Evolutionary conservation across 2,888 invertebrate species (phyloP), one percentile per base, ranked within the genome.

Genomic region (Pemphredon lugubris): DNA sequence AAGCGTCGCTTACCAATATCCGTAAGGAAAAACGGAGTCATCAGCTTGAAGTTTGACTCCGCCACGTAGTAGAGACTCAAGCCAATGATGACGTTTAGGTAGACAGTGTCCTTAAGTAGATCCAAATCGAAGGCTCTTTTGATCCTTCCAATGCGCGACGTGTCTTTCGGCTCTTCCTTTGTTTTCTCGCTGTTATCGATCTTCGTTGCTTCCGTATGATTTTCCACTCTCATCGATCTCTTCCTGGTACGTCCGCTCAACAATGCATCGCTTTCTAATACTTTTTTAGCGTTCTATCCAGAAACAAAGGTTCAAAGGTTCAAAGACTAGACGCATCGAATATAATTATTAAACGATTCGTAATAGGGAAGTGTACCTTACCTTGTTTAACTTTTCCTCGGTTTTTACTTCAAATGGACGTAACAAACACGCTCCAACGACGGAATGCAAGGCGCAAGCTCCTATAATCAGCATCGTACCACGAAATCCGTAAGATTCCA

Each of bases 401-500:
- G 20, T 7, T 18, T 18, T 14, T 0, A 32, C 13, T 60, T 79
- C 40, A 2, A 85, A 13, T 7, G 92, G 92, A 74, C 91, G 90
- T 14, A 92, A 83, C n/a, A 92, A 83, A 54, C 90, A 86, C 16
- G 91, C 90, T 0, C 91, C 91, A 30, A 90, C 84, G 2, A 90
- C 76, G 0, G 91, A 90, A 71, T 92, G 89, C 51, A 92, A 83
- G 1, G 91, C 88, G 44, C 92, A 87, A 1, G 87, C 91, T 21
- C 90, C 90, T 42, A 92, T 79, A 26, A 92, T 86, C 64, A 92
- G 77, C 69, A 91, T 90, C 0, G 92, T 90, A 14, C 91, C 83
- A 13, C 77, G 79, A 73, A 85, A 85, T 63, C 82, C 82, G 21
- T 85, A 86, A 14, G 66, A 48, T 6, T 75, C 64, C 51, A 86